These are phyloP conservation scores for Talpa occidentalis DNA, from an alignment of 2,113 vertebrate species.

Conservation along the genomic window DNA sequence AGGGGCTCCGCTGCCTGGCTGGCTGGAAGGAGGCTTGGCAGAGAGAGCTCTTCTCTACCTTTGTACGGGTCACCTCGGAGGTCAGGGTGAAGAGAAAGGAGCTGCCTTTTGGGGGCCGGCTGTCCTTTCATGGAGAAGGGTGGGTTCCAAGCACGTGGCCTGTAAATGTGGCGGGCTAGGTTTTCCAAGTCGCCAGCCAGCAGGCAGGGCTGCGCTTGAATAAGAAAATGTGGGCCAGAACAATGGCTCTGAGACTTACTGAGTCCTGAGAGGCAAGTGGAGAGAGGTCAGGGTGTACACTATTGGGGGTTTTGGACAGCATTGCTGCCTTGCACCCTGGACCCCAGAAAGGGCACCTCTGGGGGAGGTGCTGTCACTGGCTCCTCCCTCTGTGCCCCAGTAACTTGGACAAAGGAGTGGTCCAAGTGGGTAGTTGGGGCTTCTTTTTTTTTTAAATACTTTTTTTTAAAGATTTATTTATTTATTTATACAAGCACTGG, in stretches of 20 bases:
- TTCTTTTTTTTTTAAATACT: no score
- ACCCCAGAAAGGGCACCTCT: neutral
- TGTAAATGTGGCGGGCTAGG: neutral
- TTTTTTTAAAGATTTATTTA: no score
- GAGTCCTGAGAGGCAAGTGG: neutral
- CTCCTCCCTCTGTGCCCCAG: accelerated
- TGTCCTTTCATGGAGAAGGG: neutral
- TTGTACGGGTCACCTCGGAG: neutral
- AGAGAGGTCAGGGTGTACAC: neutral
- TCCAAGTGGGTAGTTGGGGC: neutral
- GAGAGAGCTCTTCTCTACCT: neutral
- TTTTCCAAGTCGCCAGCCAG: neutral
- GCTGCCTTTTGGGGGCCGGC: conserved; percentile 5
- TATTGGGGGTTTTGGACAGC: neutral
- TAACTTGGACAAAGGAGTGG: neutral
- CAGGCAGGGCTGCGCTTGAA: neutral
- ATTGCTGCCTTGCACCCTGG: neutral
- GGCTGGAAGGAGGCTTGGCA: conserved; percentile 30
- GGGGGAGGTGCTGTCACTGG: accelerated
- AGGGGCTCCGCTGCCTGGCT: accelerated
- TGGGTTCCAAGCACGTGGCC: accelerated
- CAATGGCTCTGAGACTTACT: neutral
- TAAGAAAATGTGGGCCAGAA: neutral
- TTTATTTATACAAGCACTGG: no score
- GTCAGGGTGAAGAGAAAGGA: neutral